These are phyloP conservation scores for Pseudopipra pipra DNA, from an alignment of 2,113 vertebrate genomes.

Conservation along the genomic window DNA sequence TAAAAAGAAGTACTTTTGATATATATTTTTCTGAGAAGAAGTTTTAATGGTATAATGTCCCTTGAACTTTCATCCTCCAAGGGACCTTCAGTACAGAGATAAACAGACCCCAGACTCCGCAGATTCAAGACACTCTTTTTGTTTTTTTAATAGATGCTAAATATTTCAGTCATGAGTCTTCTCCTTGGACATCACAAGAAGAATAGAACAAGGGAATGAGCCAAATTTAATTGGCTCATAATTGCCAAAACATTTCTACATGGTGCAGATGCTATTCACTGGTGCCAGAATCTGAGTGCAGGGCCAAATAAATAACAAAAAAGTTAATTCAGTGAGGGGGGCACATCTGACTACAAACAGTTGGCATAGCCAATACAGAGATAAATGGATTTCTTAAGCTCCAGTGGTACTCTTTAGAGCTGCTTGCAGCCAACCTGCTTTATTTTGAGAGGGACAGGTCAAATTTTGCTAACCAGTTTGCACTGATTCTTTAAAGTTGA, in stretches of 20 bases:
- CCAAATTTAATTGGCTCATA: neutral
- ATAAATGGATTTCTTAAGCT: neutral
- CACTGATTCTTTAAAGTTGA: neutral
- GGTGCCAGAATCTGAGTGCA: neutral
- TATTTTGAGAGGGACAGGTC: neutral
- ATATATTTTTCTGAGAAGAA: neutral
- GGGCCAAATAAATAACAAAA: neutral
- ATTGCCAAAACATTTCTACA: neutral
- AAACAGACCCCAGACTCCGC: neutral
- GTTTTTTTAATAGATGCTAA: neutral
- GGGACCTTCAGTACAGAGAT: neutral
- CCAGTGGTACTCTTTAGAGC: neutral
- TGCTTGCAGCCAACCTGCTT: neutral
- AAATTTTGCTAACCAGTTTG: neutral
- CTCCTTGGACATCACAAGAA: neutral
- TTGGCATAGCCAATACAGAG: neutral
- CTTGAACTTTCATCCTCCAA: neutral
- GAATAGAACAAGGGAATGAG: neutral
- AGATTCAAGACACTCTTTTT: neutral
- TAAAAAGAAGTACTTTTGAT: neutral
- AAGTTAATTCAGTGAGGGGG: neutral
- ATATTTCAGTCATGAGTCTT: neutral
- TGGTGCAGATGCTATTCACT: neutral
- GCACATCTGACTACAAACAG: neutral
- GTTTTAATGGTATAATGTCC: neutral